Evolutionary conservation across 1,140 invertebrate genomes (phyloP), one percentile per base, ranked within the genome.

Genomic region (Caenorhabditis remanei): DNA sequence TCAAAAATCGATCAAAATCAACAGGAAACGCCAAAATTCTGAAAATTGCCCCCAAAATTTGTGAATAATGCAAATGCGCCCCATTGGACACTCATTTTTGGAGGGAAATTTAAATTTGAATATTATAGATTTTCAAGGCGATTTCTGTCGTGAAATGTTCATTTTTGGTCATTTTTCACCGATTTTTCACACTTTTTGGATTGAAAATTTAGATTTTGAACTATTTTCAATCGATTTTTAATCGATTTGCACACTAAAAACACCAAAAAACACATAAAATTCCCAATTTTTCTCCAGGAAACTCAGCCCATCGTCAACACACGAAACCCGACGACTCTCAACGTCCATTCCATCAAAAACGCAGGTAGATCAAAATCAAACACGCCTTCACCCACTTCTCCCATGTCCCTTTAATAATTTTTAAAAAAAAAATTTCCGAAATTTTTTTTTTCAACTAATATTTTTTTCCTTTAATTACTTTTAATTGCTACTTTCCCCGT

Each of bases 401-500:
- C 7, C 55, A 58, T 58, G 5, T 58, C 19, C 46, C 71, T 79
- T 53, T 50, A 43, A 4, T 8, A 16, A 16, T 16, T 71, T 14
- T 19, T 71, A n/a, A n/a, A n/a, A n/a, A n/a, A n/a, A n/a, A n/a
- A n/a, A n/a, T 71, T 50, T 53, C 41, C 3, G 8, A 14, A 19
- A 16, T 75, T 50, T 53, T 50, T 50, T 84, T 84, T 43, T 40
- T 13, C 16, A 7, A 55, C 21, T 58, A 83, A 83, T 43, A 83
- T n/a, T 50, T 19, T 53, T 53, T 82, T 43, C 16, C 50, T 53
- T 53, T 53, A 53, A 53, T 53, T 13, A 53, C 16, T 1, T 53
- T 16, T 4, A 13, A 0, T 53, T 9, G 9, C 50, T 53, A 1
- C 50, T 53, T 32, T 32, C 32, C 32, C 32, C 32, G 32, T 32